Percentiles rank a stretch among this genome's conserved stretches.
These are phyloP conservation scores for Gila orcuttii DNA, from an alignment of 2,113 vertebrate species.

Conservation along the genomic window DNA sequence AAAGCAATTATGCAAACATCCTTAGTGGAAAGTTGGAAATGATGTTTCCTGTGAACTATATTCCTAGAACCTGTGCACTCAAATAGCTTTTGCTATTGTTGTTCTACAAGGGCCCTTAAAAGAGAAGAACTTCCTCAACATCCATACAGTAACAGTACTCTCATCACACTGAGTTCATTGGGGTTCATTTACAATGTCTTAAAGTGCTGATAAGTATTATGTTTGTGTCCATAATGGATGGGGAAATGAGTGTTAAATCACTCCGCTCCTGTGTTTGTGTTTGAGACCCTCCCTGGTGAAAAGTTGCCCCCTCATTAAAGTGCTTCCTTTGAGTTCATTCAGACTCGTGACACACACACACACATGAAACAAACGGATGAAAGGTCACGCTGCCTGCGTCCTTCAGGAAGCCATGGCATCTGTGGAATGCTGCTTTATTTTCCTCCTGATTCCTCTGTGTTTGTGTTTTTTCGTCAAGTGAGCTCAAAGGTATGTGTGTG, in stretches of 20 bases:
- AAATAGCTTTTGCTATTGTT: constrained; percentile 39
- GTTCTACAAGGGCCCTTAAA: constrained; percentile 26
- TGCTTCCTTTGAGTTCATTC: constrained; percentile 30
- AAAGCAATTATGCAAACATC: not conserved
- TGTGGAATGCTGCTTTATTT: constrained; percentile 58
- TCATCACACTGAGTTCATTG: not conserved
- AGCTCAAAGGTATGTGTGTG: not conserved
- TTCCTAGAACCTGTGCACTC: constrained; percentile 11
- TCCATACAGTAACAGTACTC: constrained; percentile 25
- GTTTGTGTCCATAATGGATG: not conserved
- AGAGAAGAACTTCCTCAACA: constrained; percentile 33
- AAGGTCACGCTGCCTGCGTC: constrained; percentile 29
- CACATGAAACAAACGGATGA: constrained; percentile 20
- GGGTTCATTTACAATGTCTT: not conserved
- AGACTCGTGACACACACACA: not conserved
- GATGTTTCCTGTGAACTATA: constrained; percentile 18
- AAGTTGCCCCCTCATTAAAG: not conserved
- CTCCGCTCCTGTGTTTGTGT: not conserved
- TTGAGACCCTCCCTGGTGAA: constrained; percentile 9
- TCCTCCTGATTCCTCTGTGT: constrained; percentile 45
- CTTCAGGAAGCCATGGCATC: constrained; percentile 43
- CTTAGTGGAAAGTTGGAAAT: not conserved
- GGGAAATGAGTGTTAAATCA: not conserved
- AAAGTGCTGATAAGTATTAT: not conserved
- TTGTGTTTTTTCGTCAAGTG: constrained; percentile 4